Conservation (phyloP, 2,113 vertebrate species). For the Silurus glanis region DNA sequence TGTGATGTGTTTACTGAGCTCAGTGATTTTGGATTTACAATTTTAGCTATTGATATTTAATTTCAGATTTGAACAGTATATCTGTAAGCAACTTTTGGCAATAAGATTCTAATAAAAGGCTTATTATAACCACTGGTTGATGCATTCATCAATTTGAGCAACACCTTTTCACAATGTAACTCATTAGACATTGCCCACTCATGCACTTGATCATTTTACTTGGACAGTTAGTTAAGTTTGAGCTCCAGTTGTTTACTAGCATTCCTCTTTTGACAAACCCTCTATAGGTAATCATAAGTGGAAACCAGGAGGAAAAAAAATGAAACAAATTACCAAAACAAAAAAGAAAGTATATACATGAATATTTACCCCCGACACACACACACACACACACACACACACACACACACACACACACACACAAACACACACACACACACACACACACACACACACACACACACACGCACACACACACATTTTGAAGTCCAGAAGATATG, state of each 20-base stretch:
- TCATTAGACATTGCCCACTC: neutral
- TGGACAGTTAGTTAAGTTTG: neutral
- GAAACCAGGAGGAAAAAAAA: neutral
- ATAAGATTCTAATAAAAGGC: neutral
- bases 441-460: conserved; percentile 5
- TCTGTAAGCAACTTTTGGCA: neutral
- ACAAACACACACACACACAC: neutral
- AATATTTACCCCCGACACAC: neutral
- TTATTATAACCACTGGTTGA: neutral
- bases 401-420: neutral
- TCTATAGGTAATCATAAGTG: neutral
- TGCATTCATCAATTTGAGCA: neutral
- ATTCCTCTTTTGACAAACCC: conserved; percentile 2
- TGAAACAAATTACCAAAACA: neutral
- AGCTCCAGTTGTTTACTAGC: conserved; percentile 11
- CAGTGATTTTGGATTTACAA: neutral
- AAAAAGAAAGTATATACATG: neutral
- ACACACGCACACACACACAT: neutral
- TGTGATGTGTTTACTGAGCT: neutral
- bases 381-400: neutral
- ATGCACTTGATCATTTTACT: neutral
- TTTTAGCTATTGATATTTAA: neutral
- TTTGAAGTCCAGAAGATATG: neutral
- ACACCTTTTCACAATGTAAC: neutral
- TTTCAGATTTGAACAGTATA: neutral